Base-by-base conservation (phyloP, 2,888 invertebrate species). In the Philhelius pedissequus region DNA sequence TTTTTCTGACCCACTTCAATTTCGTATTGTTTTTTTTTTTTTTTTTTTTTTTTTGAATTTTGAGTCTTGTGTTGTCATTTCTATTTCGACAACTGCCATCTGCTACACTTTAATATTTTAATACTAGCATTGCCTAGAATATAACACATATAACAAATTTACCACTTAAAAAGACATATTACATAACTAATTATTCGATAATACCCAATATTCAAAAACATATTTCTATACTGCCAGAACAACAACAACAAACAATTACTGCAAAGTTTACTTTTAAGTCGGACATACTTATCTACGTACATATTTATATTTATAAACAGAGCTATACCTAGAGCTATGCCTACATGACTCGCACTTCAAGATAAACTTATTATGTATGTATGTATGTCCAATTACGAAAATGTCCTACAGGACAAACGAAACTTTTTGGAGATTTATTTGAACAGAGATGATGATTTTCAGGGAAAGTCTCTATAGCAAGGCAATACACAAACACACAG, bases 351-450 rank as follows among this genome's bases (percentile, higher is more conserved):
- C 9, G n/a, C n/a, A 8, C 25, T 60, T 62, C 43, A 27, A 62
- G 15, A 43, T 62, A 43, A 43, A 43, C n/a, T n/a, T n/a, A n/a
- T n/a, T n/a, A n/a, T n/a, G n/a, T n/a, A n/a, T n/a, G n/a, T 62
- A 43, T 2, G 5, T 27, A 62, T 18, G 60, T 62, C 43, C 60
- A 62, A 62, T 62, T 62, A 62, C 43, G 43, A 43, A 62, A 43
- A 62, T 62, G 27, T 27, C 25, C 13, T 25, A 40, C 4, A 58
- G 38, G 58, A n/a, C 22, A 58, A 38, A 38, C 7, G 11, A 58
- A 40, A 27, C 18, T 43, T 60, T 35, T 62, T 18, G 43, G 18
- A 62, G 13, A 62, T 27, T 43, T 62, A 27, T 62, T 43, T 43
- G 38, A 1, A 22, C 13, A 27, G 11, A 27, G 18, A 40, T 15